phyloP scores from a whole-genome alignment of 2,888 invertebrate species.

The Xanthorhoe spadicearia region DNA sequence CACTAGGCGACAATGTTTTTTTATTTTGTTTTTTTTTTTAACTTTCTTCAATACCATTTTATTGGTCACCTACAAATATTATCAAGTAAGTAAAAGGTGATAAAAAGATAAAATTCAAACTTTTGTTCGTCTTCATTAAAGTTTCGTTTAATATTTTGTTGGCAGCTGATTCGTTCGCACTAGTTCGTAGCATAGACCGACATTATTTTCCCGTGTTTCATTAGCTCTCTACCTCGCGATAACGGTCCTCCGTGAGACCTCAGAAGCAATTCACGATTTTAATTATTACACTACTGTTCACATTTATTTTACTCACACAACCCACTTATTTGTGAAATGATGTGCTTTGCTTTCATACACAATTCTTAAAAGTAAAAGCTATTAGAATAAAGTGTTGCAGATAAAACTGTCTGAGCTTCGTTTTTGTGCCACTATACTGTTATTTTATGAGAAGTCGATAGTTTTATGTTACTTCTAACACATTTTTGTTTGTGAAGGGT shows the following conservation, averaged over 20 bases:
- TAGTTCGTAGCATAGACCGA: conserved; percentile 22
- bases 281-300: conserved; percentile 48
- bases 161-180: conserved; percentile 12
- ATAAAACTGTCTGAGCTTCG: conserved; percentile 7
- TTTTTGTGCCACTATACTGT: neutral
- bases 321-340: conserved; percentile 39
- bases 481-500: neutral
- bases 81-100: too few species aligned
- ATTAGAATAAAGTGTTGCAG: conserved; percentile 18
- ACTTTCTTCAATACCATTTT: too few species aligned
- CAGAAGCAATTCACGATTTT: conserved; percentile 54
- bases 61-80: too few species aligned
- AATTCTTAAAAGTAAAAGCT: conserved; percentile 30
- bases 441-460: neutral
- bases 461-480: neutral
- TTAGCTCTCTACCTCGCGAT: conserved; percentile 54
- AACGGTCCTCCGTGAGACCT: conserved; percentile 61
- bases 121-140: too few species aligned
- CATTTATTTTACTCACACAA: conserved; percentile 44
- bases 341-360: conserved; percentile 32
- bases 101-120: neutral
- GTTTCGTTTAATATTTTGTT: too few species aligned
- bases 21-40: too few species aligned
- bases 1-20: too few species aligned
- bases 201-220: conserved; percentile 54